Percentiles rank a stretch among this genome's conserved stretches.
Conservation (phyloP, 1,140 invertebrate genomes). For the Teleopsis dalmanni region DNA sequence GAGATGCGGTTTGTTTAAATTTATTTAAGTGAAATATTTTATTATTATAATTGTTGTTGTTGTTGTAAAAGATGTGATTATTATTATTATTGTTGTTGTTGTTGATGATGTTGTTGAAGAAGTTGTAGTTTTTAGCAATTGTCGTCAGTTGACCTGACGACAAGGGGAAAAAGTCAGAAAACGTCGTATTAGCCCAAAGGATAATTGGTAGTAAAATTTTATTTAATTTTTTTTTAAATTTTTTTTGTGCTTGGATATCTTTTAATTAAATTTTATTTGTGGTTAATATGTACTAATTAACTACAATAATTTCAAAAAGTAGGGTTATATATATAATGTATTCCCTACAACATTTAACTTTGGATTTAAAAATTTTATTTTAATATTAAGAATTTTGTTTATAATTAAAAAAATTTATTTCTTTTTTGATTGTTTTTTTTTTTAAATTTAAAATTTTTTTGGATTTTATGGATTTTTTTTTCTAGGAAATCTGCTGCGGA, state of each 20-base stretch:
- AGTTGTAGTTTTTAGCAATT: conserved; percentile 14
- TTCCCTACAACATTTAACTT: conserved; percentile 14
- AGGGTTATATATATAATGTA: too few species aligned
- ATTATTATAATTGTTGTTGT: conserved; percentile 15
- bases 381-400: conserved; percentile 1
- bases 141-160: conserved; percentile 46
- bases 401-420: conserved; percentile 14
- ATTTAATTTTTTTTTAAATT: background rate
- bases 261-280: background rate
- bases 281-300: background rate
- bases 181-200: conserved; percentile 43
- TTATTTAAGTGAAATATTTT: too few species aligned
- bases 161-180: conserved; percentile 44
- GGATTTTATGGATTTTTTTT: too few species aligned
- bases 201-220: background rate
- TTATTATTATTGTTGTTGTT: conserved; percentile 25
- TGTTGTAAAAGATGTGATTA: conserved; percentile 18
- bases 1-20: too few species aligned
- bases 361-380: conserved; percentile 12
- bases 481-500: too few species aligned
- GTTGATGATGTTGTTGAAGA: conserved; percentile 1
- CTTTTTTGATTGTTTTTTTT: conserved; percentile 17
- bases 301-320: too few species aligned
- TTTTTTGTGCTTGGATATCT: background rate
- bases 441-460: background rate